phyloP scores from a whole-genome alignment of 2,113 vertebrate species.

The Lagopus leucura region DNA sequence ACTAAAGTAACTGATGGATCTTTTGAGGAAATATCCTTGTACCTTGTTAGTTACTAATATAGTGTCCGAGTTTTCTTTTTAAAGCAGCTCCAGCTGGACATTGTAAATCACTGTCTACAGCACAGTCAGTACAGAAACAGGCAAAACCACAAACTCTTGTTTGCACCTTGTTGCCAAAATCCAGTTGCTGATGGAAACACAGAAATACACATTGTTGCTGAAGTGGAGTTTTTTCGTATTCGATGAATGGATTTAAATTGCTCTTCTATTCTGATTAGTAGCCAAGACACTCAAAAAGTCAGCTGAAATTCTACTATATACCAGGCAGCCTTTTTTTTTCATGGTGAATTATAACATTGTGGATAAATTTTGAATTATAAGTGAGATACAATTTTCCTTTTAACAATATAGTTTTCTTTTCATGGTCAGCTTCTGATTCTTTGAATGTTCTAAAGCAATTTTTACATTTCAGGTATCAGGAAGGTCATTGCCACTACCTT shows the following conservation, averaged over 20 bases:
- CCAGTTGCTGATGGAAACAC: neutral
- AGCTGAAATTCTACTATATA: neutral
- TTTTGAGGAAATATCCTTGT: conserved; percentile 20
- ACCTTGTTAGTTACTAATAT: conserved; percentile 36
- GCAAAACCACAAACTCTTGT: neutral
- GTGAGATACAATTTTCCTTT: neutral
- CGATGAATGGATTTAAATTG: neutral
- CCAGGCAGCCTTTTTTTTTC: neutral
- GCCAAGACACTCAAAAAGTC: neutral
- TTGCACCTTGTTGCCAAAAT: neutral
- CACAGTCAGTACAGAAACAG: neutral
- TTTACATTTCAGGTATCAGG: neutral
- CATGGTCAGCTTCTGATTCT: neutral
- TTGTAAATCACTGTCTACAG: conserved; percentile 34
- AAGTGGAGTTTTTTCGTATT: neutral
- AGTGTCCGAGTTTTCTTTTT: conserved; percentile 46
- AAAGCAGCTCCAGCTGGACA: conserved; percentile 33
- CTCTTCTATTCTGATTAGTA: neutral
- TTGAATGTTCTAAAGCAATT: neutral
- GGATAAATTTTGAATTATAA: neutral
- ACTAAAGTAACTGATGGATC: neutral
- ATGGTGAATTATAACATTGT: neutral
- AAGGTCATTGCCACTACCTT: neutral
- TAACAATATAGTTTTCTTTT: neutral
- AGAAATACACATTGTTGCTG: neutral